Conservation (phyloP, 2,797 vertebrate genomes). For the Bothrops alternatus region DNA sequence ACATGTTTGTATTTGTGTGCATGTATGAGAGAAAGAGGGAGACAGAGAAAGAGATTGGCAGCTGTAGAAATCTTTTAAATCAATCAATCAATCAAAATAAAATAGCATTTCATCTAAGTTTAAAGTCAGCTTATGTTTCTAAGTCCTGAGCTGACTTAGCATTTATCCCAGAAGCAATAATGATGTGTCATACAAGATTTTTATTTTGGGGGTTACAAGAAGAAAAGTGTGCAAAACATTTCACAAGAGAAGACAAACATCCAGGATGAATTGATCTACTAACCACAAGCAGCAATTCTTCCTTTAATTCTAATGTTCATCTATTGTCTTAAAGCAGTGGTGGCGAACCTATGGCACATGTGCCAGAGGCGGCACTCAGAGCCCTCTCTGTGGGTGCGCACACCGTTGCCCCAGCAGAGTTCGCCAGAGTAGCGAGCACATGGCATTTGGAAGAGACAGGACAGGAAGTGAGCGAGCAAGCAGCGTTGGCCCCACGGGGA, state of each 20-base stretch:
- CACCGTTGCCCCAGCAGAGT: no score
- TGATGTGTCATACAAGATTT: background rate
- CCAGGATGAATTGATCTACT: background rate
- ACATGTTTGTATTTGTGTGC: background rate
- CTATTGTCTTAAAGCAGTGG: no score
- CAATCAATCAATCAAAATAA: background rate
- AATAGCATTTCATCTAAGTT: background rate
- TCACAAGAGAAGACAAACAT: background rate
- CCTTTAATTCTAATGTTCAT: conserved; percentile 1
- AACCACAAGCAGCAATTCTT: background rate
- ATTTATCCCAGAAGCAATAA: background rate
- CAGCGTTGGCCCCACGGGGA: no score
- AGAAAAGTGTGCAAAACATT: background rate
- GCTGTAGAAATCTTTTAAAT: background rate
- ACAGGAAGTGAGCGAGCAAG: no score
- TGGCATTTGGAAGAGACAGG: no score
- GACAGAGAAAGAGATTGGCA: background rate
- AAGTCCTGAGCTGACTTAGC: background rate
- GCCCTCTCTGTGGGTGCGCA: no score
- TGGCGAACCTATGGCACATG: no score
- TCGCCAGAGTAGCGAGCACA: no score
- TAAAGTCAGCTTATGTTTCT: background rate
- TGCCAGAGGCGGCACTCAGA: no score
- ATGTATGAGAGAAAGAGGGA: background rate
- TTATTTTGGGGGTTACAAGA: background rate